Percentiles rank a stretch among this genome's conserved stretches.
phyloP scores from a whole-genome alignment of 2,888 invertebrate species.

The Gibbula magus region DNA sequence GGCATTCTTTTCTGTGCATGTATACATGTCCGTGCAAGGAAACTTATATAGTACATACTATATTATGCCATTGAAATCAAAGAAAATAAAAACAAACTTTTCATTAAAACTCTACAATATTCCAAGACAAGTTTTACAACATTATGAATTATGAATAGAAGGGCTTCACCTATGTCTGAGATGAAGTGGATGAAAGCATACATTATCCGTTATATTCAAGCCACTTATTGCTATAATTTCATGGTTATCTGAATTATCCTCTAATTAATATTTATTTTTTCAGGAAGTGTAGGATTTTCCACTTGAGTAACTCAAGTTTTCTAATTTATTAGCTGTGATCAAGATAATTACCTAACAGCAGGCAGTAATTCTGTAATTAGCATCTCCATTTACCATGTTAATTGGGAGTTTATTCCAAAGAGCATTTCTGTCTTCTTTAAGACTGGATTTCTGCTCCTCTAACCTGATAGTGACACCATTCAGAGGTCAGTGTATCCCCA shows the following conservation, averaged over 20 bases:
- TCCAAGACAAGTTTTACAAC: too few species aligned
- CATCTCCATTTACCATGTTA: neutral
- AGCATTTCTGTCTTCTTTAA: neutral
- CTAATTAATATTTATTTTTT: neutral
- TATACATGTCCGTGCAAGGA: too few species aligned
- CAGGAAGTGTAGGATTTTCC: conserved; percentile 13
- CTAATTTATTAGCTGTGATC: conserved; percentile 5
- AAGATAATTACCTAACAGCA: neutral
- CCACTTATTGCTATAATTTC: too few species aligned
- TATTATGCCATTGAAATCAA: too few species aligned
- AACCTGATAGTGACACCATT: neutral
- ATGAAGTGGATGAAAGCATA: too few species aligned
- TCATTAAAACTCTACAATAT: too few species aligned
- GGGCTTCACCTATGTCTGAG: too few species aligned
- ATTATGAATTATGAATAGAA: too few species aligned
- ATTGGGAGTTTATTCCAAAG: neutral
- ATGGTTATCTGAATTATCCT: neutral
- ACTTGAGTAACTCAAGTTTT: neutral
- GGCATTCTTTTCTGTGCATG: too few species aligned
- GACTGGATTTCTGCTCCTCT: neutral
- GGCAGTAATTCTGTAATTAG: neutral
- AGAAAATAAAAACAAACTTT: too few species aligned
- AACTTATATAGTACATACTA: too few species aligned
- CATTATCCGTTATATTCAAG: too few species aligned
- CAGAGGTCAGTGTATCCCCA: neutral